Evolutionary conservation across 2,888 invertebrate species (phyloP).

Genomic region (Conus canariensis): DNA sequence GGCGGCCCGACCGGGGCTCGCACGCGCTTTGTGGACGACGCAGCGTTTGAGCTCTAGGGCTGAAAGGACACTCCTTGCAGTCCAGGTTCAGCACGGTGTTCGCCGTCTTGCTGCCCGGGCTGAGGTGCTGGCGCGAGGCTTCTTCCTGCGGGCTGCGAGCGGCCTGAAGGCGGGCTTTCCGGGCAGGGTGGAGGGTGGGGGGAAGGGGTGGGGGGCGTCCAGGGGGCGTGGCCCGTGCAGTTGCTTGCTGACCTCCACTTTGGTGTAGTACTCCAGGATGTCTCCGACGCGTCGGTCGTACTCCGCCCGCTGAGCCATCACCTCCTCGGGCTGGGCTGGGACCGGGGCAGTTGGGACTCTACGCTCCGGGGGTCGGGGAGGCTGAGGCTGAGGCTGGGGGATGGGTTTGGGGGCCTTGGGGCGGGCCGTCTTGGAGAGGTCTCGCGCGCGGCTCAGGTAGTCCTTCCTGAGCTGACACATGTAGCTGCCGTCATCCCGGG

Average conservation of each 20-base stretch:
- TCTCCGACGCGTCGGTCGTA: slow-evolving; percentile 60
- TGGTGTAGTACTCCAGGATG: slow-evolving; percentile 62
- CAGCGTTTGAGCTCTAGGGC: not conserved
- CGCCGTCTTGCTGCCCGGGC: not conserved
- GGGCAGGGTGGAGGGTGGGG: not conserved
- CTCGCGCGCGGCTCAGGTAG: slow-evolving; percentile 61
- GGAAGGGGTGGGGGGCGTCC: not conserved
- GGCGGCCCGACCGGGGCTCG: not conserved
- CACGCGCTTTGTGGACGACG: not conserved
- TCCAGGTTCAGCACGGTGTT: not conserved
- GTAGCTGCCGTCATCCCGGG: slow-evolving; percentile 56
- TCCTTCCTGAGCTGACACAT: slow-evolving; percentile 61
- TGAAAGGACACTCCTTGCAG: not conserved
- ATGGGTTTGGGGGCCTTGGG: not conserved
- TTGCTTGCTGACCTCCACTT: slow-evolving; percentile 40
- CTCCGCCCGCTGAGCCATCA: slow-evolving; percentile 36
- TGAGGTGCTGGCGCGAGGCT: not conserved
- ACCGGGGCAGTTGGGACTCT: not conserved
- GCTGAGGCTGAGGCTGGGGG: not conserved
- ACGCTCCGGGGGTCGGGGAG: not conserved
- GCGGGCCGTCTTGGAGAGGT: slow-evolving; percentile 42
- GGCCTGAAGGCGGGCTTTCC: slow-evolving; percentile 5
- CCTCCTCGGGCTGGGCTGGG: not conserved
- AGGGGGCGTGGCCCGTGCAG: slow-evolving; percentile 15
- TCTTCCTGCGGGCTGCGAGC: not conserved